A percentile compares a stretch with the other conserved stretches of the same genome.
Evolutionary conservation across 2,888 invertebrate species (phyloP).

Genomic region (Dicranocentrus wangi): DNA sequence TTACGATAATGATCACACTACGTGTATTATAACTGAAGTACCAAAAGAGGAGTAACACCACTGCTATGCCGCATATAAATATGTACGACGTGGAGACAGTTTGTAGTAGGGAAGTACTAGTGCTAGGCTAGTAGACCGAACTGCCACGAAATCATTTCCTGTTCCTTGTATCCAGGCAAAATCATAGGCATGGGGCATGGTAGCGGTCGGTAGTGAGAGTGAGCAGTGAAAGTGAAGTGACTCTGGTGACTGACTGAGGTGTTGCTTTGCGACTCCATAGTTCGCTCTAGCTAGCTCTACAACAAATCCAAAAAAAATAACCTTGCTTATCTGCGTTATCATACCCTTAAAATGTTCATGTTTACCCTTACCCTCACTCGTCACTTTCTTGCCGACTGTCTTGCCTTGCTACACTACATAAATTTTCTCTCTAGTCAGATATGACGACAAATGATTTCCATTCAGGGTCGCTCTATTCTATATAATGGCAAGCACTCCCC

Average conservation of each 20-base stretch:
- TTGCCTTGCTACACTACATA: slow-evolving; percentile 22
- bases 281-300: no score
- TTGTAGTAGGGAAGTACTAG: not conserved
- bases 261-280: not conserved
- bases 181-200: no score
- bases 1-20: slow-evolving; percentile 49
- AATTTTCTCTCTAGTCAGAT: slow-evolving; percentile 34
- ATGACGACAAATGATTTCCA: slow-evolving; percentile 58
- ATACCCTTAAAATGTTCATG: no score
- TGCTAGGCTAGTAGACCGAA: not conserved
- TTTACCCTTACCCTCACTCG: not conserved
- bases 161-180: not conserved
- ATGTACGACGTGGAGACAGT: no score
- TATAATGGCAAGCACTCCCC: slow-evolving; percentile 36
- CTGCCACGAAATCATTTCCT: slow-evolving; percentile 1
- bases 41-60: no score
- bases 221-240: no score
- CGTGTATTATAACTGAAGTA: slow-evolving; percentile 3
- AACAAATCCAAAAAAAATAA: no score
- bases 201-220: no score
- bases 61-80: no score
- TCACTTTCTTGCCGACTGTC: not conserved
- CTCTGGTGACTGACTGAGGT: not conserved
- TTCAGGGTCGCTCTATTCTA: slow-evolving; percentile 28
- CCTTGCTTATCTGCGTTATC: no score